These are phyloP conservation scores for Cryptoblepharus egeriae DNA, from an alignment of 2,797 vertebrate species.

Conservation along the genomic window DNA sequence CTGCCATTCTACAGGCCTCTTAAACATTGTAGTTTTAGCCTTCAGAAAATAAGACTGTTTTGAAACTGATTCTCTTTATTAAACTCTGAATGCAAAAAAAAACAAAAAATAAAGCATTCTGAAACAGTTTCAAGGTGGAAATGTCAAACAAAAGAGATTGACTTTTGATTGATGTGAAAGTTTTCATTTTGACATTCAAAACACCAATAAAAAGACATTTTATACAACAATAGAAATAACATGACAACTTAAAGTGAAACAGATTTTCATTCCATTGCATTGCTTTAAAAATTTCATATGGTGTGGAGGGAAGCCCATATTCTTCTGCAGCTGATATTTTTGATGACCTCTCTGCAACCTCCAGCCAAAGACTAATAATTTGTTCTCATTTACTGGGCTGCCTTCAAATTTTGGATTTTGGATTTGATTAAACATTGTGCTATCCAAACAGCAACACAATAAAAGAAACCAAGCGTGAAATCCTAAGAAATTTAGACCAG, in stretches of 20 bases:
- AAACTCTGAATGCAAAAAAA: constrained; percentile 16
- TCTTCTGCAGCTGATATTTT: neutral
- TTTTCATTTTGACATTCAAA: constrained; percentile 28
- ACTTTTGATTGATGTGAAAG: constrained; percentile 20
- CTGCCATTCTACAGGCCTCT: neutral
- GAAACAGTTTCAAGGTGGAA: constrained; percentile 26
- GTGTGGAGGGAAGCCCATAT: neutral
- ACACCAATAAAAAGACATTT: constrained; percentile 21
- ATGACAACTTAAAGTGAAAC: constrained; percentile 26
- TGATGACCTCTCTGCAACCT: neutral
- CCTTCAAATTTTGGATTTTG: neutral
- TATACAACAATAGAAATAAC: constrained; percentile 27
- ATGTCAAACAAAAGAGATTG: constrained; percentile 26
- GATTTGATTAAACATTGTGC: neutral
- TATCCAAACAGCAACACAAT: neutral
- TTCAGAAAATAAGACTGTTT: neutral
- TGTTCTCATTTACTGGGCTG: neutral
- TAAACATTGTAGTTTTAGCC: constrained; percentile 6
- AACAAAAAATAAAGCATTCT: constrained; percentile 1
- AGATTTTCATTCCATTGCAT: constrained; percentile 4
- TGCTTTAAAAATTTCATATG: neutral
- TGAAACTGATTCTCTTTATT: constrained; percentile 13
- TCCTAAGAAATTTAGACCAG: too few relatives aligned
- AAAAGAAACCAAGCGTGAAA: too few relatives aligned
- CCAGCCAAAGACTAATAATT: neutral